Percentiles rank a stretch among this genome's conserved stretches.
Conservation (phyloP, 2,888 invertebrate species). For the Scaptomyza parva region DNA sequence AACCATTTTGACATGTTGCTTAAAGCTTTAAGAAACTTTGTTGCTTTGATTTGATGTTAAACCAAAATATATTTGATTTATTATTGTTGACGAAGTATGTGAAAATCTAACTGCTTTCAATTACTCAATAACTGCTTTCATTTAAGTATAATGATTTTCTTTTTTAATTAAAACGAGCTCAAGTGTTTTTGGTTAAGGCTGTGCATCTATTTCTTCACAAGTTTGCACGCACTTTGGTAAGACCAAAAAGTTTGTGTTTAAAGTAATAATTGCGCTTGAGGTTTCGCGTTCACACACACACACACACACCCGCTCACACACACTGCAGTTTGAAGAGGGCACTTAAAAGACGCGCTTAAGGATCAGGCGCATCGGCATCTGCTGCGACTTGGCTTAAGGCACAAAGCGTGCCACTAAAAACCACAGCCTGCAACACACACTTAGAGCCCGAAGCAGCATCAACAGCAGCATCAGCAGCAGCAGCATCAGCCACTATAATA, state of each 20-base stretch:
- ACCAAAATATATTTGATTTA: not conserved
- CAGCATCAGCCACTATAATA: conserved; percentile 60
- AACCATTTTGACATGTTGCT: conserved; percentile 6
- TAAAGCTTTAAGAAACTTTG: not conserved
- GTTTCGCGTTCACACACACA: conserved; percentile 32
- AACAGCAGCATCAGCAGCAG: conserved; percentile 6
- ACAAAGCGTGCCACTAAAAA: conserved; percentile 41
- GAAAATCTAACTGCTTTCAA: too few relatives aligned
- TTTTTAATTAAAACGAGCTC: conserved; percentile 6
- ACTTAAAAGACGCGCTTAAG: conserved; percentile 52
- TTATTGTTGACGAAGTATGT: not conserved
- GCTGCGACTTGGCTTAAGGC: conserved; percentile 59
- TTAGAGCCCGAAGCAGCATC: conserved; percentile 10
- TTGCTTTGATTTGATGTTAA: too few relatives aligned
- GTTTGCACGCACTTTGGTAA: conserved; percentile 33
- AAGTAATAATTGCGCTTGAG: conserved; percentile 68
- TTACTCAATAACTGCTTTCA: too few relatives aligned
- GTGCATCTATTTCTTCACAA: conserved; percentile 19
- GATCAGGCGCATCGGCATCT: conserved; percentile 43
- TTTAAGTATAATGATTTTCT: conserved; percentile 14
- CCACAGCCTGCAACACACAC: conserved; percentile 45
- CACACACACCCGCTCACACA: conserved; percentile 13
- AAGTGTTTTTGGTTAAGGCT: conserved; percentile 10
- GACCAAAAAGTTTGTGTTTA: conserved; percentile 48
- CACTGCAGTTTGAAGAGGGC: conserved; percentile 37